phyloP scores from a whole-genome alignment of 2,113 vertebrate species.

The Lasiurus borealis region DNA sequence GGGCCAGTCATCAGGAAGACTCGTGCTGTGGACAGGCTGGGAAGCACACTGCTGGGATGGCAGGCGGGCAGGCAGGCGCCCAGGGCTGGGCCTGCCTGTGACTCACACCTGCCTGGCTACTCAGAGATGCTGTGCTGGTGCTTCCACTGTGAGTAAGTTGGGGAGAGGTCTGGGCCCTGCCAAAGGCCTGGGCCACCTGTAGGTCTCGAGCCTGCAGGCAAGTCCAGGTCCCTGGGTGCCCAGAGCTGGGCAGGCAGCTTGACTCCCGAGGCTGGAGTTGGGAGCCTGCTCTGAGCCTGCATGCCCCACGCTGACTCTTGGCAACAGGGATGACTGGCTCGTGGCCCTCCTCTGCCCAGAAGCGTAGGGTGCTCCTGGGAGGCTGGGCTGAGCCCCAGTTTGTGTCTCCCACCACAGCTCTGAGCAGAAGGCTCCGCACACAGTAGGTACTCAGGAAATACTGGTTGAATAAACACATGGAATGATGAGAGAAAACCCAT shows the following conservation, averaged over 20 bases:
- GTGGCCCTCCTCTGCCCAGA: background rate
- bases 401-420: no score
- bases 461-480: background rate
- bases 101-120: background rate
- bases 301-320: background rate
- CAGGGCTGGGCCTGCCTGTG: background rate
- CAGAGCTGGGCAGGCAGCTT: background rate
- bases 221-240: background rate
- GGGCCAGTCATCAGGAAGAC: background rate
- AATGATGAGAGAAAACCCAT: background rate
- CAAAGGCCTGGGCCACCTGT: background rate
- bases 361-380: background rate
- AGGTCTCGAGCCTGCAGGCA: background rate
- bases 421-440: background rate
- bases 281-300: background rate
- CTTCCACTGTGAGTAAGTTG: background rate
- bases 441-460: background rate
- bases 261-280: background rate
- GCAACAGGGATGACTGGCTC: background rate
- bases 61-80: background rate
- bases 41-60: background rate
- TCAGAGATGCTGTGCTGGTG: background rate
- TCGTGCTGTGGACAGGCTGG: background rate
- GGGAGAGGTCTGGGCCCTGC: background rate
- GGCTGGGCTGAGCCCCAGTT: background rate